phyloP scores from a whole-genome alignment of 2,797 vertebrate species.

The Otus scops region DNA sequence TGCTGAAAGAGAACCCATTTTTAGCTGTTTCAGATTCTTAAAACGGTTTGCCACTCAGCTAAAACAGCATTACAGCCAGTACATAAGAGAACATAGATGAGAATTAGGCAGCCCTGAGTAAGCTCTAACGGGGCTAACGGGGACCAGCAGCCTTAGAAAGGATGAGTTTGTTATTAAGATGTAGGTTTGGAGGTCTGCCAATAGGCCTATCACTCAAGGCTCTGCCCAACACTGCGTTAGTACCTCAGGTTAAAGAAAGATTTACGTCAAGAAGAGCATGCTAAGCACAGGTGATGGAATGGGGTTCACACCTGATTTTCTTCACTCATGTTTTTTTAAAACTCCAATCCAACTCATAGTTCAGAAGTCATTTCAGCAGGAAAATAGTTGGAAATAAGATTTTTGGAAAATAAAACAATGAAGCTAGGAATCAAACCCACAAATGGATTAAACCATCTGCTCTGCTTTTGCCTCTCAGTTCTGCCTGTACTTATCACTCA shows the following conservation, averaged over 20 bases:
- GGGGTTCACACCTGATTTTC: background rate
- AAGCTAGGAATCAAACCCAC: background rate
- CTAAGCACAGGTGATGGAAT: background rate
- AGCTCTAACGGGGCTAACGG: background rate
- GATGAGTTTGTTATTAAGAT: background rate
- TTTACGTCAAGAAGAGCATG: background rate
- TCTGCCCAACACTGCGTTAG: background rate
- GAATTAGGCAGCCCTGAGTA: background rate
- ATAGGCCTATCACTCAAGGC: background rate
- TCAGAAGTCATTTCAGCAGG: background rate
- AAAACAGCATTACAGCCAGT: background rate
- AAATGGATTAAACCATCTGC: background rate
- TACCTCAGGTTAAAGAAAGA: background rate
- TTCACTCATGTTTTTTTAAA: background rate
- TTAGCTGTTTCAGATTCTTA: background rate
- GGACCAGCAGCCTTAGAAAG: background rate
- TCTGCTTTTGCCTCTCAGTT: background rate
- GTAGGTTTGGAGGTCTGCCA: background rate
- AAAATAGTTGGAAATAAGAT: background rate
- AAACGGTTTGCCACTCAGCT: background rate
- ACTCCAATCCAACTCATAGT: background rate
- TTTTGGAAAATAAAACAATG: background rate
- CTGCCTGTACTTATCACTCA: background rate
- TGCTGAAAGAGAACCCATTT: background rate
- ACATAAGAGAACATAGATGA: background rate